These are phyloP conservation scores for Epicauta chinensis DNA, from an alignment of 1,140 invertebrate genomes.

Conservation along the genomic window DNA sequence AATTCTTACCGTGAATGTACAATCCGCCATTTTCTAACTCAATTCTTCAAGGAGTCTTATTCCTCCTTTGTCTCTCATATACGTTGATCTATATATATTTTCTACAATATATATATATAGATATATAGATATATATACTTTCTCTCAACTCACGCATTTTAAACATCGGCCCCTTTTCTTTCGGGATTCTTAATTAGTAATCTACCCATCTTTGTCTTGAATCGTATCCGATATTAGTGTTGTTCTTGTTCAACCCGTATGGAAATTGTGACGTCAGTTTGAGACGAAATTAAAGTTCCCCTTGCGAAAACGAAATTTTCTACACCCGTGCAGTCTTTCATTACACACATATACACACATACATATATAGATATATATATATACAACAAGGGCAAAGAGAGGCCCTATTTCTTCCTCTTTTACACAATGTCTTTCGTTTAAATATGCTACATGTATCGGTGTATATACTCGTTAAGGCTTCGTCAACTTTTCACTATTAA, in stretches of 20 bases:
- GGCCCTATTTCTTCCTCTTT: slow-evolving; percentile 30
- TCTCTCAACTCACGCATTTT: slow-evolving; percentile 43
- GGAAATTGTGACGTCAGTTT: slow-evolving; percentile 40
- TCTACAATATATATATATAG: too few relatives aligned
- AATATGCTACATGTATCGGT: slow-evolving; percentile 35
- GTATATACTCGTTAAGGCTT: slow-evolving; percentile 13
- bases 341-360: slow-evolving; percentile 35
- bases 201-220: slow-evolving; percentile 28
- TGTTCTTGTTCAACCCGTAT: slow-evolving; percentile 33
- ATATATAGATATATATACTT: slow-evolving; percentile 22
- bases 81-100: slow-evolving; percentile 38
- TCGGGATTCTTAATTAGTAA: slow-evolving; percentile 43
- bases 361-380: slow-evolving; percentile 1
- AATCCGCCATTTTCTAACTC: slow-evolving; percentile 42
- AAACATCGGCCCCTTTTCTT: slow-evolving; percentile 43
- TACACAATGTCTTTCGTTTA: slow-evolving; percentile 35
- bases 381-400: slow-evolving; percentile 6
- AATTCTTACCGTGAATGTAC: slow-evolving; percentile 41
- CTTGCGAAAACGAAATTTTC: slow-evolving; percentile 42
- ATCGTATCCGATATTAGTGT: slow-evolving; percentile 10
- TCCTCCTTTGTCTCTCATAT: slow-evolving; percentile 42
- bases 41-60: slow-evolving; percentile 38
- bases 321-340: slow-evolving; percentile 43
- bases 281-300: slow-evolving; percentile 42
- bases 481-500: not conserved